phyloP scores from a whole-genome alignment of 2,113 vertebrate species.

The Sebastes schlegelii region DNA sequence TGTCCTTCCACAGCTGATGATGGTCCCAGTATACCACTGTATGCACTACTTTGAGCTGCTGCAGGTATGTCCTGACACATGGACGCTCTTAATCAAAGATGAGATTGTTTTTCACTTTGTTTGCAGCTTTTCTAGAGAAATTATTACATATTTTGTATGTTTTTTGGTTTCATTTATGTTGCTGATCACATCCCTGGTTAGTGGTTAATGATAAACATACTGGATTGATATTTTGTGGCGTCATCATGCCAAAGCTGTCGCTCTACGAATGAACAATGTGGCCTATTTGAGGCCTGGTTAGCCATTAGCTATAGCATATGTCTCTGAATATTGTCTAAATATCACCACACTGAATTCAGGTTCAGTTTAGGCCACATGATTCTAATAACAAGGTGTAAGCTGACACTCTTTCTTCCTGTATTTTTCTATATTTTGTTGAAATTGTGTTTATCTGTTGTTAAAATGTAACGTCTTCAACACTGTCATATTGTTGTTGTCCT shows the following conservation, averaged over 20 bases:
- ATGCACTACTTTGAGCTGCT: conserved; percentile 98
- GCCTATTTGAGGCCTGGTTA: background rate
- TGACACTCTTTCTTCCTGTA: background rate
- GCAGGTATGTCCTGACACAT: conserved; percentile 84
- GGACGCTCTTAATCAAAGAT: accelerated
- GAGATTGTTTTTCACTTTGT: background rate
- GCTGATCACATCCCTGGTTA: background rate
- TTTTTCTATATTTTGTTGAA: background rate
- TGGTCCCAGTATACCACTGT: conserved; percentile 97
- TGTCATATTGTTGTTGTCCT: background rate
- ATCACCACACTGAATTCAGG: background rate
- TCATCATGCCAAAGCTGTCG: background rate
- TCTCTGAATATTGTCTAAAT: background rate
- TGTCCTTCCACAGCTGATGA: conserved; percentile 96
- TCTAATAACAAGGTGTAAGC: too few species aligned
- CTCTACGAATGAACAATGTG: background rate
- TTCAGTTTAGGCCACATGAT: background rate
- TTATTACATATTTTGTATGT: background rate
- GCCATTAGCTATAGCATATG: background rate
- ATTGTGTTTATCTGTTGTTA: background rate
- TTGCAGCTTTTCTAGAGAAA: background rate
- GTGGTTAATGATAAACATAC: background rate
- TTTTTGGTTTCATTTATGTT: background rate
- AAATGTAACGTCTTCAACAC: background rate
- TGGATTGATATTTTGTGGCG: background rate